phyloP scores from a whole-genome alignment of 1,140 invertebrate species.

The Polypedilum pembai region DNA sequence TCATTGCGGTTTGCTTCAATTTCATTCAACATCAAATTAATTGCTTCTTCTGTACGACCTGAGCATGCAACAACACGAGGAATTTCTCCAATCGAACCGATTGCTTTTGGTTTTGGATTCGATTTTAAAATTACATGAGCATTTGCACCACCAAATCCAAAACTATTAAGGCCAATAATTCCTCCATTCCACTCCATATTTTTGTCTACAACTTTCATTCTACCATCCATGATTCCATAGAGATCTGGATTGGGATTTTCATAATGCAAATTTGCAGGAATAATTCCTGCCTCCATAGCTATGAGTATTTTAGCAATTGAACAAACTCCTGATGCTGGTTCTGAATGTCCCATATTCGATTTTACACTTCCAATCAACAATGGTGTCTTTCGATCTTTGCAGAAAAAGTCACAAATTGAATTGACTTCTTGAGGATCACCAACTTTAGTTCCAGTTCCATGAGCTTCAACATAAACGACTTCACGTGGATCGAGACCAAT shows the following conservation, averaged over 20 bases:
- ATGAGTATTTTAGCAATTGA: constrained; percentile 85
- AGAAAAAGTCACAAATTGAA: constrained; percentile 86
- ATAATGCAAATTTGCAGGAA: constrained; percentile 89
- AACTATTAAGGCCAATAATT: constrained; percentile 83
- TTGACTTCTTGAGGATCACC: constrained; percentile 96
- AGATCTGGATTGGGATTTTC: constrained; percentile 81
- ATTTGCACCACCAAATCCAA: constrained; percentile 96
- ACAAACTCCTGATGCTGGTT: constrained; percentile 86
- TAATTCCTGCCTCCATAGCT: constrained; percentile 77
- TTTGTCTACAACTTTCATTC: constrained; percentile 77
- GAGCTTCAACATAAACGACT: constrained; percentile 86
- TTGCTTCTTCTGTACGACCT: constrained; percentile 76
- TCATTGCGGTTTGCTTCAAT: constrained; percentile 53
- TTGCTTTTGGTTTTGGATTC: constrained; percentile 62
- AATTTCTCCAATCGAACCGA: constrained; percentile 46
- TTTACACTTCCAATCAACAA: constrained; percentile 92
- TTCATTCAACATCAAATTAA: constrained; percentile 59
- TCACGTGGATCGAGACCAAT: constrained; percentile 69
- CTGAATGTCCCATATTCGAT: constrained; percentile 96
- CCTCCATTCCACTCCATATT: constrained; percentile 76
- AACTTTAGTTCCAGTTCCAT: constrained; percentile 91
- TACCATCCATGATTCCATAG: constrained; percentile 74
- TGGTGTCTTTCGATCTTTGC: constrained; percentile 68
- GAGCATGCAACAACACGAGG: constrained; percentile 71
- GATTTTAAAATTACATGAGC: constrained; percentile 81